These are phyloP conservation scores for Pogonomyrmex barbatus DNA, from an alignment of 1,140 invertebrate species.

Conservation along the genomic window DNA sequence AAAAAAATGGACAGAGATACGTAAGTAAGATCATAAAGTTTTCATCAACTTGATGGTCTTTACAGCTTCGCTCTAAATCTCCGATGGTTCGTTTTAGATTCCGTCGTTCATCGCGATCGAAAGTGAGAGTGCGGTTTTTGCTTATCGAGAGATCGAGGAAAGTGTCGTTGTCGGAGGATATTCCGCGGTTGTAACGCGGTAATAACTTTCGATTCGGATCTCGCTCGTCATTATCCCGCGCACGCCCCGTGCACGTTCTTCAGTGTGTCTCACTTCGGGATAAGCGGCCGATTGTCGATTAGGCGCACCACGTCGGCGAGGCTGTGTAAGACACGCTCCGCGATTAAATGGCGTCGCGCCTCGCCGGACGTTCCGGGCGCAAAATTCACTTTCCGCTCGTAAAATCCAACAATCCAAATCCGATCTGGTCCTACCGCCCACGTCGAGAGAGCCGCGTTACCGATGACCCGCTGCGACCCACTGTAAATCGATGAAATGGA, in stretches of 20 bases:
- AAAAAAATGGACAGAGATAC: not conserved
- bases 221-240: slow-evolving; percentile 30
- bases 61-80: not conserved
- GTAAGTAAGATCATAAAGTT: not conserved
- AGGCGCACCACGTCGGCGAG: not conserved
- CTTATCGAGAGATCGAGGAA: slow-evolving; percentile 42
- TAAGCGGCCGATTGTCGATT: not conserved
- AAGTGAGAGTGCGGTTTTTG: slow-evolving; percentile 48
- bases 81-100: not conserved
- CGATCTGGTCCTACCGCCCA: slow-evolving; percentile 40
- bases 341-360: slow-evolving; percentile 48
- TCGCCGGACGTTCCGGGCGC: slow-evolving; percentile 41
- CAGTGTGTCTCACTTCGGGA: slow-evolving; percentile 1
- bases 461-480: not conserved
- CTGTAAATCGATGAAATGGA: not conserved
- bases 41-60: not conserved
- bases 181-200: not conserved
- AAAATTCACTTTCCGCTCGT: slow-evolving; percentile 81
- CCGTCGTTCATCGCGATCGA: not conserved
- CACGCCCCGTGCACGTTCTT: not conserved
- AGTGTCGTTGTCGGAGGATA: slow-evolving; percentile 31
- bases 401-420: slow-evolving; percentile 73
- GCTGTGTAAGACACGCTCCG: slow-evolving; percentile 37
- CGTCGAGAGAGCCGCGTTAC: not conserved
- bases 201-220: slow-evolving; percentile 47